A percentile compares a stretch with the other conserved stretches of the same genome.
Evolutionary conservation across 2,113 vertebrate genomes (phyloP).

Genomic region (Nyctibius bracteatus): DNA sequence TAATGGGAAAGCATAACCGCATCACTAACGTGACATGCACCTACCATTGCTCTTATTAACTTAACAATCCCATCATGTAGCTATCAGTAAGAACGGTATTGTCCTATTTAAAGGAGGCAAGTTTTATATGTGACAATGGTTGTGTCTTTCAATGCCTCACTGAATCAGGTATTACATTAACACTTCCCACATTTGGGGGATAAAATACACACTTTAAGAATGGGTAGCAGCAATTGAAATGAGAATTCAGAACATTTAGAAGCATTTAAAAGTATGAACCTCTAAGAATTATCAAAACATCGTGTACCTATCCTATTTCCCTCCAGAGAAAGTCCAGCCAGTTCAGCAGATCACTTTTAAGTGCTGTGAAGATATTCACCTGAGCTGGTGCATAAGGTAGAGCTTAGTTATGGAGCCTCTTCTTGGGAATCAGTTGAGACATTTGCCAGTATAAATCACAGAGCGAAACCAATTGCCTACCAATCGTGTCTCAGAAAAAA

Average conservation of each 20-base stretch:
- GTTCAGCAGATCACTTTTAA: neutral
- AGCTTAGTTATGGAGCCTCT: neutral
- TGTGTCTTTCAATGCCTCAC: neutral
- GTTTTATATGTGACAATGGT: neutral
- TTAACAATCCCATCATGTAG: neutral
- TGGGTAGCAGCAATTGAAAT: neutral
- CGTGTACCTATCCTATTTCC: neutral
- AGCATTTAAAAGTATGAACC: neutral
- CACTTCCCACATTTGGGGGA: neutral
- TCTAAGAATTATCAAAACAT: neutral
- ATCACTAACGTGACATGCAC: rapidly evolving
- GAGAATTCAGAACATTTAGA: neutral
- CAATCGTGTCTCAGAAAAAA: neutral
- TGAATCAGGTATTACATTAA: neutral
- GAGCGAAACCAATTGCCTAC: neutral
- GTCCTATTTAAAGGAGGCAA: neutral
- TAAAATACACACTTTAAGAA: neutral
- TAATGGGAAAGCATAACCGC: neutral
- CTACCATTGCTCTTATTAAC: neutral
- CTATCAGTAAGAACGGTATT: neutral
- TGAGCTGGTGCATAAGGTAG: neutral
- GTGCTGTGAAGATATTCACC: neutral
- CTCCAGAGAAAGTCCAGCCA: neutral
- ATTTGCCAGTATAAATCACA: neutral
- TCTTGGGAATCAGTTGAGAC: neutral